These are phyloP conservation scores for Strigamia maritima DNA, from an alignment of 2,888 invertebrate species.

Conservation along the genomic window DNA sequence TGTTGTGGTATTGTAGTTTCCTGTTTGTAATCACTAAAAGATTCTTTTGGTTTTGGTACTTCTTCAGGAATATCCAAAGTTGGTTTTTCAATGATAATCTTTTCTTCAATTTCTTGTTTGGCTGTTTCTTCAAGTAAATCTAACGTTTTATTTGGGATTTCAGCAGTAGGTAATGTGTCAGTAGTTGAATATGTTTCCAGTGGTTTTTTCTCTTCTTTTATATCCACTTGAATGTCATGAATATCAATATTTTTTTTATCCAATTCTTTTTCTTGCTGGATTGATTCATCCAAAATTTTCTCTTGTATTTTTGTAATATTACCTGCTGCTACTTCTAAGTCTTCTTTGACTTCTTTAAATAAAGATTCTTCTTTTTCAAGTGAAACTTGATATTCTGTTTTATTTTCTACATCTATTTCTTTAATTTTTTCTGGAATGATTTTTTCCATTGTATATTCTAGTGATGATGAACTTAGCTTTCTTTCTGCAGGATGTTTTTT, in stretches of 20 bases:
- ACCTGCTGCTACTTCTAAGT: neutral
- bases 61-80: slow-evolving; percentile 29
- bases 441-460: neutral
- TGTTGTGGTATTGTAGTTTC: slow-evolving; percentile 28
- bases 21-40: neutral
- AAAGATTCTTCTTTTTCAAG: neutral
- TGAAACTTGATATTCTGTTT: slow-evolving; percentile 23
- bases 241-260: neutral
- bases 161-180: slow-evolving; percentile 36
- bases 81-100: slow-evolving; percentile 36
- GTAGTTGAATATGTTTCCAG: slow-evolving; percentile 36
- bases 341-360: neutral
- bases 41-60: neutral
- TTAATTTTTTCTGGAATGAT: neutral
- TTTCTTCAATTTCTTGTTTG: slow-evolving; percentile 37
- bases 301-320: neutral
- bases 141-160: slow-evolving; percentile 34
- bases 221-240: slow-evolving; percentile 11
- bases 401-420: neutral
- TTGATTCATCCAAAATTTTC: neutral
- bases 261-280: neutral
- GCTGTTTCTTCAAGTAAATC: slow-evolving; percentile 36
- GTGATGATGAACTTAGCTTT: neutral
- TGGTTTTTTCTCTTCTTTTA: slow-evolving; percentile 17
- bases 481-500: slow-evolving; percentile 38